A percentile compares a stretch with the other conserved stretches of the same genome.
These are phyloP conservation scores for Emydocephalus ijimae DNA, from an alignment of 2,113 vertebrate genomes.

Conservation along the genomic window DNA sequence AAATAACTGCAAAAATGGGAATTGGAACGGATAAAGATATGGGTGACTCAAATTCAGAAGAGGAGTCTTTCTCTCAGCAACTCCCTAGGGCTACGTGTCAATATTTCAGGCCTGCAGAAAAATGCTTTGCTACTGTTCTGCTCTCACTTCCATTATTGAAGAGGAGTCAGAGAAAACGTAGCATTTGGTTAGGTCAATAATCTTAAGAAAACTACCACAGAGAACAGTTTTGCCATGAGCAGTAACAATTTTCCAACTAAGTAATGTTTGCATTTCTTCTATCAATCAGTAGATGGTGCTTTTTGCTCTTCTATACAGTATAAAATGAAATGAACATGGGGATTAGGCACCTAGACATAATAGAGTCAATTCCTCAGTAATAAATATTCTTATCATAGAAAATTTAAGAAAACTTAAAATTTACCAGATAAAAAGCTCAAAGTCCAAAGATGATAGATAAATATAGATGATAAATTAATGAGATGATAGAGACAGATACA, in stretches of 20 bases:
- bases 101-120: too few species aligned
- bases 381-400: background rate
- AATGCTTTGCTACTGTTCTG: background rate
- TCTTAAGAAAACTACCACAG: background rate
- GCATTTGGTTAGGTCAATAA: background rate
- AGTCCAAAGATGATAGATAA: background rate
- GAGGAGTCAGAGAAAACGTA: background rate
- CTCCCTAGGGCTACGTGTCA: background rate
- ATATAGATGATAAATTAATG: background rate
- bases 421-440: background rate
- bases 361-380: fast-evolving
- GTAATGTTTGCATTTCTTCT: background rate
- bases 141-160: background rate
- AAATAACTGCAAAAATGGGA: background rate
- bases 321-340: fast-evolving
- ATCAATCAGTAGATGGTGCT: constrained; percentile 69
- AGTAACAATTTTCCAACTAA: background rate
- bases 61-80: background rate
- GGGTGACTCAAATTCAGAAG: background rate
- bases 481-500: background rate
- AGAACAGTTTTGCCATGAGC: background rate
- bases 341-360: background rate
- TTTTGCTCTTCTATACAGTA: constrained; percentile 38
- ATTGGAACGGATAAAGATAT: background rate
- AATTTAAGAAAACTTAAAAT: too few species aligned